Evolutionary conservation across 2,113 vertebrate genomes (phyloP).

Genomic region (Trematocara zebra): DNA sequence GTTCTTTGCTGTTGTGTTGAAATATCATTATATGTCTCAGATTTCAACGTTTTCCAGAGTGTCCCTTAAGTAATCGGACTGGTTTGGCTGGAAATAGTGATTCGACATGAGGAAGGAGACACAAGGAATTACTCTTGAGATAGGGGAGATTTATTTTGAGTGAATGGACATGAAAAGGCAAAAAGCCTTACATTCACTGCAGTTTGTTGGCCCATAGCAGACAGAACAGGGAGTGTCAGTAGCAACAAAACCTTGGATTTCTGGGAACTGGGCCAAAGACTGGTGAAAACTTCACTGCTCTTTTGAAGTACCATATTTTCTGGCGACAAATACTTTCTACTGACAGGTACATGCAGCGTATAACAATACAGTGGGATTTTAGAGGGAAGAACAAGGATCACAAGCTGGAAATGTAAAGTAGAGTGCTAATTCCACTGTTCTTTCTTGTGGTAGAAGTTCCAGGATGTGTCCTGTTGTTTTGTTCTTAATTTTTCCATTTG

Average conservation of each 20-base stretch:
- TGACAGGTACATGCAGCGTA: background rate
- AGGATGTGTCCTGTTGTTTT: background rate
- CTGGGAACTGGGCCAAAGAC: conserved; percentile 38
- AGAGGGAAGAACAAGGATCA: background rate
- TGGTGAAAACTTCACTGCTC: background rate
- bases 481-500: background rate
- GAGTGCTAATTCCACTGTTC: background rate
- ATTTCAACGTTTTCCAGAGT: background rate
- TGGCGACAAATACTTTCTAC: background rate
- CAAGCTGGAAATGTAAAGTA: background rate
- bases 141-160: conserved; percentile 6
- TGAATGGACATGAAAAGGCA: conserved; percentile 10
- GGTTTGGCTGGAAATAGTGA: background rate
- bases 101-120: background rate
- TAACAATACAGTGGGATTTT: background rate
- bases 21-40: background rate
- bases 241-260: conserved; percentile 37
- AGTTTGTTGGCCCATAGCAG: background rate
- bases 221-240: conserved; percentile 28
- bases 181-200: background rate
- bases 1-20: background rate
- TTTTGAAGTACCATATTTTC: background rate
- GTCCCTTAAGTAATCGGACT: background rate
- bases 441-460: background rate
- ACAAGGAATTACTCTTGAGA: background rate